Evolutionary conservation across 2,113 vertebrate genomes (phyloP).

Genomic region (Hippotragus niger): DNA sequence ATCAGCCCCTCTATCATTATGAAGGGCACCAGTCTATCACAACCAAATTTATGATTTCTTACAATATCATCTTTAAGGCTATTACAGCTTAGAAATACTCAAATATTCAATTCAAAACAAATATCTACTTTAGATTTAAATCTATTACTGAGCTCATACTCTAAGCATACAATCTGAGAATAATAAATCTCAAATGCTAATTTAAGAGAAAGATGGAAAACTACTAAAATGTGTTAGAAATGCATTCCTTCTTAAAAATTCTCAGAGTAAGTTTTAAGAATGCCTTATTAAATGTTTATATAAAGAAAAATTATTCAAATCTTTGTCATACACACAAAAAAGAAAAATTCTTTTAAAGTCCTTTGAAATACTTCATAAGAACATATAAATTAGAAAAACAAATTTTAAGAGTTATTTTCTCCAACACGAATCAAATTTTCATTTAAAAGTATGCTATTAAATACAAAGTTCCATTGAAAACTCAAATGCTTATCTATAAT

Average conservation of each 20-base stretch:
- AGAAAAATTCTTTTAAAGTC: background rate
- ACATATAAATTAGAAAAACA: background rate
- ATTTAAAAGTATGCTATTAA: background rate
- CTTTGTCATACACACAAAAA: background rate
- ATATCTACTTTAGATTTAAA: background rate
- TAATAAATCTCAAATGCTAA: conserved; percentile 24
- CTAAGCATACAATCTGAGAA: background rate
- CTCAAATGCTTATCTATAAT: background rate
- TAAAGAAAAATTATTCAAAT: conserved; percentile 24
- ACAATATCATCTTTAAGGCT: background rate
- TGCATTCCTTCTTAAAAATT: background rate
- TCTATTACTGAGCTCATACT: background rate
- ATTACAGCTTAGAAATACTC: background rate
- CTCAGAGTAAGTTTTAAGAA: conserved; percentile 21
- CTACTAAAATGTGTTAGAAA: background rate
- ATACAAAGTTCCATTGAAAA: conserved; percentile 18
- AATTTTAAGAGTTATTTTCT: background rate
- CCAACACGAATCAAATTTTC: background rate
- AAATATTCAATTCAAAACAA: background rate
- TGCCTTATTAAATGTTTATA: background rate
- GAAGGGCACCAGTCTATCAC: background rate
- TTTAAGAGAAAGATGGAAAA: background rate
- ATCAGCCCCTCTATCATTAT: background rate
- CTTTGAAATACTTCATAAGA: background rate
- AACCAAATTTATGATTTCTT: background rate